Evolutionary conservation across 1,140 invertebrate species (phyloP).

Genomic region (Pantala flavescens): DNA sequence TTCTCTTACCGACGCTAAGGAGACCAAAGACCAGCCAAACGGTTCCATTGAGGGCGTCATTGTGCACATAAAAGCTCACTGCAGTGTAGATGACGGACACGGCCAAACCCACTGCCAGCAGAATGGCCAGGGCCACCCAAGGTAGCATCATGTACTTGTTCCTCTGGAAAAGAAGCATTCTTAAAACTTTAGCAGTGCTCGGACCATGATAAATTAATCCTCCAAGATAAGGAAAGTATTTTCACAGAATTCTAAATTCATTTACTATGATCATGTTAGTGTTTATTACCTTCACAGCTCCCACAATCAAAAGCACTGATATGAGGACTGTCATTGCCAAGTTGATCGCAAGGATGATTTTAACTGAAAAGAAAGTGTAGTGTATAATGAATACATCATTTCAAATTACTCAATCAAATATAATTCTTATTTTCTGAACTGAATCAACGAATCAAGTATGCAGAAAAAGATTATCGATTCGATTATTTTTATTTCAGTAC

Average conservation of each 20-base stretch:
- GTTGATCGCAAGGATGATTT: conserved; percentile 67
- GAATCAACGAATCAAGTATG: no score
- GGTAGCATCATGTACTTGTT: conserved; percentile 70
- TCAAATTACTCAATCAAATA: not conserved
- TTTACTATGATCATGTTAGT: no score
- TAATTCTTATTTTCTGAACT: no score
- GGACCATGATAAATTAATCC: no score
- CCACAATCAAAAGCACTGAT: conserved; percentile 60
- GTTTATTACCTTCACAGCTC: conserved; percentile 53
- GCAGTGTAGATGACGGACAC: conserved; percentile 65
- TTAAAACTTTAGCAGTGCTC: no score
- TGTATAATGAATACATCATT: not conserved
- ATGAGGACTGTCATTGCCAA: conserved; percentile 71
- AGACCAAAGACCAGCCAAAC: conserved; percentile 51
- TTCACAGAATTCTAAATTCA: no score
- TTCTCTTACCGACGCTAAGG: conserved; percentile 47
- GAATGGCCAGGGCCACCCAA: conserved; percentile 66
- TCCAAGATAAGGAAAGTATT: no score
- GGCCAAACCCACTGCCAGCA: conserved; percentile 58
- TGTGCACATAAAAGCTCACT: conserved; percentile 55
- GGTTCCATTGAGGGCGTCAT: conserved; percentile 40
- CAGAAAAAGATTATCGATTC: no score
- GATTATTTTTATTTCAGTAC: no score
- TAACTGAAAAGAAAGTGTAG: conserved; percentile 43
- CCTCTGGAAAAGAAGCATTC: conserved; percentile 47